Conservation (phyloP, 1,140 invertebrate species). For the Drosophila subpulchrella region DNA sequence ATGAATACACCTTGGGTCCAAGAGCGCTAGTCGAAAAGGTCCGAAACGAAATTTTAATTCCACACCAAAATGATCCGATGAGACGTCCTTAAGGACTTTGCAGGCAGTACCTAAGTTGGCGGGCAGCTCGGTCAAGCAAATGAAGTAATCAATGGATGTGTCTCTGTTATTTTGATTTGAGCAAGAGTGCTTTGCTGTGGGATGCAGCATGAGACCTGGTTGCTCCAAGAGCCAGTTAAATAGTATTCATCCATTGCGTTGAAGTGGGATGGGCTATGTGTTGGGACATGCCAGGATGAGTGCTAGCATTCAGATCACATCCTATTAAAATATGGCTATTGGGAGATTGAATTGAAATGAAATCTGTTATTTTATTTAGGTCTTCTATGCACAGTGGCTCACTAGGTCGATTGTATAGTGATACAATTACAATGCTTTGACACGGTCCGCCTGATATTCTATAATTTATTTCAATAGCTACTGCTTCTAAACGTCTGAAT, state of each 20-base stretch:
- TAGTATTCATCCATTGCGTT: background rate
- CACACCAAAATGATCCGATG: no score
- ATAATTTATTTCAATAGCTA: constrained; percentile 1
- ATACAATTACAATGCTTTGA: background rate
- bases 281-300: no score
- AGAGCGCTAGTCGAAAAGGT: no score
- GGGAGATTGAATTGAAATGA: background rate
- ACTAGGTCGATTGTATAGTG: constrained; percentile 8
- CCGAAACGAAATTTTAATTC: no score
- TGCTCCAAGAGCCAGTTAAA: background rate
- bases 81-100: no score
- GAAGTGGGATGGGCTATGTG: background rate
- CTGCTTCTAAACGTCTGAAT: constrained; percentile 2
- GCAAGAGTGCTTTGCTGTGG: constrained; percentile 1
- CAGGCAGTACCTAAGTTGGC: no score
- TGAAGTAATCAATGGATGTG: background rate
- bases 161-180: background rate
- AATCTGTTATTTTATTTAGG: background rate
- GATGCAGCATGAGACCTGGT: background rate
- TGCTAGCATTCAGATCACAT: no score
- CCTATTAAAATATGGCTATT: background rate
- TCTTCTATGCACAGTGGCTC: background rate
- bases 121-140: no score
- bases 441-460: background rate
- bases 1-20: no score